Base-by-base conservation (phyloP, 2,797 vertebrate species). In the Anniella stebbinsi region DNA sequence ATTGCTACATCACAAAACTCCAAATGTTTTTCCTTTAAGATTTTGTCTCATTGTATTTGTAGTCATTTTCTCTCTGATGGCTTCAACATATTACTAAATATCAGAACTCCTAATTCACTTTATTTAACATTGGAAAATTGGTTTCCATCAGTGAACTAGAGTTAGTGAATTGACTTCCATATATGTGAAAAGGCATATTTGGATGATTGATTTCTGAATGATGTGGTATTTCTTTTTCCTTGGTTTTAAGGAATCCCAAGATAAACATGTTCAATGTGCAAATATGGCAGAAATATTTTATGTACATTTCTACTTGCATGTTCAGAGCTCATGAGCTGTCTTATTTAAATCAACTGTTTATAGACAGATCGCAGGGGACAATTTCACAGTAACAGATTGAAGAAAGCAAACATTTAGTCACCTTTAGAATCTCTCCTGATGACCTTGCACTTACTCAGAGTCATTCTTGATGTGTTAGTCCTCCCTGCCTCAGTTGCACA, bases 11-110 rank as follows among this genome's bases (percentile, higher is more conserved):
- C 91, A 93, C 89, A 88, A 38, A 91, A 84, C 70, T 93, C 80
- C 63, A 23, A 90, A 67, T 92, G 92, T 93, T 90, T 89, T 94
- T 95, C 89, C 60, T 93, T 93, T 83, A 90, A 93, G 36, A 89
- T 86, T 90, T 94, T 95, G 90, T 72, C 94, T 95, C 81, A 0
- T 89, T 94, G 93, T 91, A 76, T 92, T 94, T 7, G 92, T 70
- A 83, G 88, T 2, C 5, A 91, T 96, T 84, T 81, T 89, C 87
- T 72, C 91, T 92, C 84, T 90, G 86, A 86, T 92, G 91, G 54
- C 87, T 88, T 91, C 88, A 93, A 85, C 87, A 73, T 95, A 93
- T 94, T 95, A 95, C 91, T 91, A 86, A 93, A 87, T 95, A 92
- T 95, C 88, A 91, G 93, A 94, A 94, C 82, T 92, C 89, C 92